Conservation (phyloP, 2,888 invertebrate species). For the Drosophila prolongata region DNA sequence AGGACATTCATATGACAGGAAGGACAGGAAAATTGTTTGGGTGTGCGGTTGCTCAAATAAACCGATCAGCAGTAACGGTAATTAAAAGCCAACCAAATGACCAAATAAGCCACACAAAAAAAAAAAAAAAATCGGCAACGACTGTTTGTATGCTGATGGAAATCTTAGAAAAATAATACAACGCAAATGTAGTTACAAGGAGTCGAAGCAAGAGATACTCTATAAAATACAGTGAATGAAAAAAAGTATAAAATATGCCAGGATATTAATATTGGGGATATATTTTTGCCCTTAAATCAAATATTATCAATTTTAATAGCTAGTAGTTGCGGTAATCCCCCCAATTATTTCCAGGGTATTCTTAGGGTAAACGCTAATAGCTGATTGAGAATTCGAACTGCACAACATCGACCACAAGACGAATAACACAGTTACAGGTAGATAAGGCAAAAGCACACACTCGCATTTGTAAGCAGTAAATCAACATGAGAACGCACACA, state of each 20-base stretch:
- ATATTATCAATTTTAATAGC: too few relatives aligned
- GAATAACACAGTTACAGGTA: slow-evolving; percentile 10
- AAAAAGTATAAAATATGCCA: not conserved
- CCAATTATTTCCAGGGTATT: slow-evolving; percentile 19
- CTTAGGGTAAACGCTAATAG: slow-evolving; percentile 65
- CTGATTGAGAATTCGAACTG: slow-evolving; percentile 27
- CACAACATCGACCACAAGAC: slow-evolving; percentile 29
- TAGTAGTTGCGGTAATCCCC: too few relatives aligned
- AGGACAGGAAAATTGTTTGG: not conserved
- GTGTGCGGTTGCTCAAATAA: slow-evolving; percentile 62
- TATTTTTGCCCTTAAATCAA: too few relatives aligned
- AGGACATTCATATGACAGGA: slow-evolving; percentile 5
- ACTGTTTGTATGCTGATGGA: slow-evolving; percentile 34
- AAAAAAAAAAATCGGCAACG: not conserved
- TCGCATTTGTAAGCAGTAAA: slow-evolving; percentile 37
- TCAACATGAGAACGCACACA: slow-evolving; percentile 56
- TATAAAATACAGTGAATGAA: not conserved
- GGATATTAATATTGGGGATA: too few relatives aligned
- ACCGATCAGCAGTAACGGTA: slow-evolving; percentile 73
- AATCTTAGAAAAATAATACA: slow-evolving; percentile 48
- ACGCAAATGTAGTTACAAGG: not conserved
- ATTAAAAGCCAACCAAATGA: slow-evolving; percentile 79
- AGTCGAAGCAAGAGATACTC: not conserved
- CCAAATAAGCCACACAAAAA: slow-evolving; percentile 67
- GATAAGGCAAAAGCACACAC: slow-evolving; percentile 43